Evolutionary conservation across 2,113 vertebrate species (phyloP), one percentile per base, ranked within the genome.

Genomic region (Camelus bactrianus): DNA sequence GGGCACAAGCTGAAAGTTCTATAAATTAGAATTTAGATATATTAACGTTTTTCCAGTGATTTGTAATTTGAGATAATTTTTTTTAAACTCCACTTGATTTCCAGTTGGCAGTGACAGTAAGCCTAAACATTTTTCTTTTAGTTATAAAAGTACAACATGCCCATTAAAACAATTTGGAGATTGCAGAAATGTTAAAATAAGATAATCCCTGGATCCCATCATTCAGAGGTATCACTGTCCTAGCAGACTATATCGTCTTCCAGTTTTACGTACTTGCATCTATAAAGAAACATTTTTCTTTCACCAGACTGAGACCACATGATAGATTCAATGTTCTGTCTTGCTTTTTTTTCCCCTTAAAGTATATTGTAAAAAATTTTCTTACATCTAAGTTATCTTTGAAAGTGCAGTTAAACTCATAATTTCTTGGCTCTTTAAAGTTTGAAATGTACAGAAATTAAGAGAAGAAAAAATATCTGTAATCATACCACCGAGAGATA

Each of bases 151-250:
- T 75, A 28, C 6, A 82, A 5, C 35, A 73, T 80, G 48, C 35
- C 16, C 10, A 56, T 95, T 92, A 54, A 72, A 95, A 79, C 22
- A 89, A 70, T 89, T 60, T 75, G 14, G 8, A 72, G 52, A 70
- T 87, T 87, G 62, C 42, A 92, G 46, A 94, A 52, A 91, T 91
- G 24, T 82, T 86, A 42, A 93, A 76, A 77, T 95, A 93, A 79
- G 35, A 56, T 32, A 73, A 58, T 52, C 13, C 7, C 8, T 54
- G 35, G 42, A 48, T 89, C 26, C 32, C 32, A 35, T 73, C 48
- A 48, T 56, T 65, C n/a, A 87, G 56, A 82, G 19, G 22, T 73
- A 94, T 60, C 32, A 67, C 4, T 65, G 14, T 73, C 14, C 13
- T 42, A 30, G 56, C 30, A 64, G 48, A 86, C n/a, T 62, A 10